A percentile compares a stretch with the other conserved stretches of the same genome.
Conservation (phyloP, 2,113 vertebrate species). For the Halichoerus grypus region DNA sequence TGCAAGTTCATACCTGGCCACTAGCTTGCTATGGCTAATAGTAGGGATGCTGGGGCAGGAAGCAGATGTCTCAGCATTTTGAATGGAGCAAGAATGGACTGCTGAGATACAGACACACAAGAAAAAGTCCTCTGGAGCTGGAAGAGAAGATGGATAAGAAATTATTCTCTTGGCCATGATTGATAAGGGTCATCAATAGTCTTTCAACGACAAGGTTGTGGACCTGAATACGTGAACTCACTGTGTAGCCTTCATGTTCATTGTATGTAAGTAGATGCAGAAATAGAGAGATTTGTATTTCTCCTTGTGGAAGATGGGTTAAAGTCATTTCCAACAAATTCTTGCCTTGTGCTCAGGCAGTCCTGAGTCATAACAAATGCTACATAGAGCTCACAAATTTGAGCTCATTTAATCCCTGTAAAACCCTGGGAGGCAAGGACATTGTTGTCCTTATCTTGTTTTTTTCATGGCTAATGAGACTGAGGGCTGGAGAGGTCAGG, state of each 20-base stretch:
- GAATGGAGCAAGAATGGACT: neutral
- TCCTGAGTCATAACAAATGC: neutral
- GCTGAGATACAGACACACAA: neutral
- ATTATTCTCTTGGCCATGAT: neutral
- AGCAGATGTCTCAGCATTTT: neutral
- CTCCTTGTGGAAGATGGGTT: neutral
- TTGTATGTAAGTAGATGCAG: neutral
- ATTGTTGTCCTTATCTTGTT: neutral
- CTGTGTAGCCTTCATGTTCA: neutral
- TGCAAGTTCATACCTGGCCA: neutral
- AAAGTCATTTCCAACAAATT: neutral
- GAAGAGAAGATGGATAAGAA: neutral
- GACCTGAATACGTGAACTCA: neutral
- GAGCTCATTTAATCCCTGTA: neutral
- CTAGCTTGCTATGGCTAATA: neutral
- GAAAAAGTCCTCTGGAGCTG: neutral
- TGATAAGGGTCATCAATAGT: neutral
- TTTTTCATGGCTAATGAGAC: neutral
- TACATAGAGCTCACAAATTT: neutral
- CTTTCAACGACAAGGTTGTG: neutral
- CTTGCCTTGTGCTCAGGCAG: neutral
- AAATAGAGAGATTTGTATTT: neutral
- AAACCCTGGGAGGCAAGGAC: neutral
- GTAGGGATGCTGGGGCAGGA: neutral
- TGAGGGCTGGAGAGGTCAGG: neutral